Conservation (phyloP, 2,113 vertebrate genomes). For the Stegastes partitus region DNA sequence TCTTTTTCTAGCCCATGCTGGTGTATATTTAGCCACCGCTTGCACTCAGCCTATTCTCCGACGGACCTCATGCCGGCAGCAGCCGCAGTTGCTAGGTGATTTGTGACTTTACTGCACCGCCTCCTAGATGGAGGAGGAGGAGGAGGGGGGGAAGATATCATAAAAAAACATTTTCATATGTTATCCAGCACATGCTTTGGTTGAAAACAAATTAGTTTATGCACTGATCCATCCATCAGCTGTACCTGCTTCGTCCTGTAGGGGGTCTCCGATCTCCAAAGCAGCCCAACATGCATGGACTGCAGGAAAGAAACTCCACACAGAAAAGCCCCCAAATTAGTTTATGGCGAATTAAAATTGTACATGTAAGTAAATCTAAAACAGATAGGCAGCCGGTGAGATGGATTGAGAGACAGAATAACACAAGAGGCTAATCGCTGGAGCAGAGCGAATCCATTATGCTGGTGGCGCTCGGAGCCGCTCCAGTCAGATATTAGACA, state of each 20-base stretch:
- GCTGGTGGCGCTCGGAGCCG: conserved; percentile 36
- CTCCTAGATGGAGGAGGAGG: background rate
- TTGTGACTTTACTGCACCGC: conserved; percentile 17
- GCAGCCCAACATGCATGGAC: too few relatives aligned
- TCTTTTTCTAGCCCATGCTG: conserved; percentile 31
- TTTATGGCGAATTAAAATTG: background rate
- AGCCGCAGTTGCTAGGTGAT: conserved; percentile 51
- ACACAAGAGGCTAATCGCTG: conserved; percentile 36
- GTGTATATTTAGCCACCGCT: conserved; percentile 54
- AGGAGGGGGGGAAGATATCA: conserved; percentile 8
- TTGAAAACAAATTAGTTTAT: background rate
- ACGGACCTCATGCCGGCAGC: conserved; percentile 47
- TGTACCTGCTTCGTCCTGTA: too few relatives aligned
- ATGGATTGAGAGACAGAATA: conserved; percentile 14
- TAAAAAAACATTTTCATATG: background rate
- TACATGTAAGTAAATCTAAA: background rate
- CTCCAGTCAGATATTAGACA: conserved; percentile 36
- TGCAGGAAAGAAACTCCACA: too few relatives aligned
- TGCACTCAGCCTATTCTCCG: conserved; percentile 27
- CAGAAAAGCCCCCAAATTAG: background rate
- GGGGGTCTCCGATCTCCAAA: too few relatives aligned
- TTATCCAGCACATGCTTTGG: background rate
- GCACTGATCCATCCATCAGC: too few relatives aligned
- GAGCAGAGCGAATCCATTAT: conserved; percentile 46
- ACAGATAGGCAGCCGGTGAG: background rate